These are phyloP conservation scores for Polyergus mexicanus DNA, from an alignment of 1,140 invertebrate species.

Conservation along the genomic window DNA sequence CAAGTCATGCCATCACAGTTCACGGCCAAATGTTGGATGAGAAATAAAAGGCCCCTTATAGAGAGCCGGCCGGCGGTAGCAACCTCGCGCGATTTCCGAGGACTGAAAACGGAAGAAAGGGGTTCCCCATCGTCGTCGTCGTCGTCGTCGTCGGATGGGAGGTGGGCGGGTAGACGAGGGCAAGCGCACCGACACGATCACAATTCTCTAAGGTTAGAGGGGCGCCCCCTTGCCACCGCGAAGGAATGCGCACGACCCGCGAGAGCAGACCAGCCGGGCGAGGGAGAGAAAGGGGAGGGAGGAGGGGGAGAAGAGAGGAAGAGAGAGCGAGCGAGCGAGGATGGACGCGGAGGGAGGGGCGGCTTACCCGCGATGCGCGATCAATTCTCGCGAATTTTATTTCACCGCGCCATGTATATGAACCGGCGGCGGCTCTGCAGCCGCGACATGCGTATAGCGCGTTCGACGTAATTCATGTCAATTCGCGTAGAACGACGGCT, in stretches of 20 bases:
- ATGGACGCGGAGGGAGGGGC: constrained; percentile 2
- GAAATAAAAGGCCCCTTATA: constrained; percentile 39
- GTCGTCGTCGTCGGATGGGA: no score
- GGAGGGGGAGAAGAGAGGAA: background rate
- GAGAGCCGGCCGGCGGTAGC: constrained; percentile 3
- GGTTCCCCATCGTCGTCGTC: background rate
- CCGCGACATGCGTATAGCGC: constrained; percentile 71
- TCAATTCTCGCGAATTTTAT: constrained; percentile 80
- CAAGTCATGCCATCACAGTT: constrained; percentile 78
- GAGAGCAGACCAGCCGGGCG: background rate
- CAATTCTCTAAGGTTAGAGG: constrained; percentile 75
- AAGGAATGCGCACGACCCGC: constrained; percentile 76
- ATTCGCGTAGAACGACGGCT: background rate
- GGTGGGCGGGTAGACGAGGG: constrained; percentile 10
- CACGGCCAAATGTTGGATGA: constrained; percentile 41
- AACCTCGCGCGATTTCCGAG: constrained; percentile 41
- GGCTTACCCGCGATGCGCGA: constrained; percentile 73
- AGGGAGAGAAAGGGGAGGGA: no score
- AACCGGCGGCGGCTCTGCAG: constrained; percentile 63
- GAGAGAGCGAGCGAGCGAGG: background rate
- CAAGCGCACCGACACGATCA: constrained; percentile 39
- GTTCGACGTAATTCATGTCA: constrained; percentile 48
- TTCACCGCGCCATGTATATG: constrained; percentile 69
- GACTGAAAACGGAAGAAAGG: constrained; percentile 62
- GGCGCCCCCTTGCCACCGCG: constrained; percentile 54